Evolutionary conservation across 2,113 vertebrate species (phyloP).

Genomic region (Silurus meridionalis): DNA sequence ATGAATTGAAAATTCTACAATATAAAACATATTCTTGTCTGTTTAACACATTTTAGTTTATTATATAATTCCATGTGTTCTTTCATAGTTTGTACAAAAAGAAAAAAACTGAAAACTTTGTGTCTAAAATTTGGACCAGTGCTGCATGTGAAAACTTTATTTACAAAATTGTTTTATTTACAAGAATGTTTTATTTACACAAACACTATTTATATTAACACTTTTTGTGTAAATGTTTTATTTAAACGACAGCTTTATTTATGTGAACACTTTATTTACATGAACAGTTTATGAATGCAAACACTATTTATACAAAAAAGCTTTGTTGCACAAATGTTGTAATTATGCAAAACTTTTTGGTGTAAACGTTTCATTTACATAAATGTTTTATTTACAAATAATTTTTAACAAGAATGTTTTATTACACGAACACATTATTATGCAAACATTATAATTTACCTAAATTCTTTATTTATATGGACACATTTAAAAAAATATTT

Average conservation of each 20-base stretch:
- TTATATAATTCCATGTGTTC: too few relatives aligned
- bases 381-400: neutral
- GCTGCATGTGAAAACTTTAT: too few relatives aligned
- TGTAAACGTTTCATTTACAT: neutral
- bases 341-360: neutral
- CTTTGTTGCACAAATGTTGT: neutral
- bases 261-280: neutral
- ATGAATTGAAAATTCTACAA: too few relatives aligned
- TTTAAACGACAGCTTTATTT: neutral
- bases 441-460: neutral
- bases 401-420: neutral
- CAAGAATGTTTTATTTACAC: neutral
- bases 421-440: neutral
- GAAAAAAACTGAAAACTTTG: too few relatives aligned
- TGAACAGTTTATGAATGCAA: neutral
- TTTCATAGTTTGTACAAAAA: too few relatives aligned
- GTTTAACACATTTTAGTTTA: too few relatives aligned
- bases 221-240: neutral
- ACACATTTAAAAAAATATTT: too few relatives aligned
- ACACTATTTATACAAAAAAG: neutral
- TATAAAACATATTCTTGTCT: too few relatives aligned
- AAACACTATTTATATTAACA: neutral
- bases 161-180: neutral
- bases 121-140: too few relatives aligned
- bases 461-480: neutral